A percentile compares a stretch with the other conserved stretches of the same genome.
phyloP scores from a whole-genome alignment of 2,113 vertebrate genomes.

The Serilophus lunatus region DNA sequence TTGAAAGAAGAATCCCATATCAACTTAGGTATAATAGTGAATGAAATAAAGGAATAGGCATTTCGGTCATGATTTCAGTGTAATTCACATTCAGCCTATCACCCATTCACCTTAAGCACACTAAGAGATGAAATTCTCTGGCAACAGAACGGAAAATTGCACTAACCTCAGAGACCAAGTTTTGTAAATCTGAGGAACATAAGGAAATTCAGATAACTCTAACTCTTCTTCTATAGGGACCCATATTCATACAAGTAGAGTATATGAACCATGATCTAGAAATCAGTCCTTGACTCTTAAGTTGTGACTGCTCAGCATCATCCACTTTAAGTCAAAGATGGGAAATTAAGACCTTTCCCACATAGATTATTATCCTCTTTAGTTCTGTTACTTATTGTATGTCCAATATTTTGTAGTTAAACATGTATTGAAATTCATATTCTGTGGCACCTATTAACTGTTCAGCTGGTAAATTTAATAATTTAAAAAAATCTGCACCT shows the following conservation, averaged over 20 bases:
- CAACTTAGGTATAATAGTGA: neutral
- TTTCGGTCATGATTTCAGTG: neutral
- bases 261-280: neutral
- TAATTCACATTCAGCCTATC: neutral
- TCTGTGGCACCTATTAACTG: neutral
- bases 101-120: neutral
- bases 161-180: neutral
- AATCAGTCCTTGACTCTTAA: neutral
- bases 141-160: neutral
- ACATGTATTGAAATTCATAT: neutral
- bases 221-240: neutral
- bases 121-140: neutral
- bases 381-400: neutral
- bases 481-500: neutral
- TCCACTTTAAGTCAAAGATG: neutral
- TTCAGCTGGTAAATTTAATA: neutral
- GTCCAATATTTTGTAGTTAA: neutral
- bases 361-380: neutral
- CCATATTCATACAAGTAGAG: neutral
- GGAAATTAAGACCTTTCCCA: neutral
- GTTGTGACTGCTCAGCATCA: neutral
- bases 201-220: neutral
- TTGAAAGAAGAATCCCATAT: neutral
- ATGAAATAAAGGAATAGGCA: neutral
- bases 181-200: neutral